Base-by-base conservation (phyloP, 1,140 invertebrate species). In the Halyomorpha halys region DNA sequence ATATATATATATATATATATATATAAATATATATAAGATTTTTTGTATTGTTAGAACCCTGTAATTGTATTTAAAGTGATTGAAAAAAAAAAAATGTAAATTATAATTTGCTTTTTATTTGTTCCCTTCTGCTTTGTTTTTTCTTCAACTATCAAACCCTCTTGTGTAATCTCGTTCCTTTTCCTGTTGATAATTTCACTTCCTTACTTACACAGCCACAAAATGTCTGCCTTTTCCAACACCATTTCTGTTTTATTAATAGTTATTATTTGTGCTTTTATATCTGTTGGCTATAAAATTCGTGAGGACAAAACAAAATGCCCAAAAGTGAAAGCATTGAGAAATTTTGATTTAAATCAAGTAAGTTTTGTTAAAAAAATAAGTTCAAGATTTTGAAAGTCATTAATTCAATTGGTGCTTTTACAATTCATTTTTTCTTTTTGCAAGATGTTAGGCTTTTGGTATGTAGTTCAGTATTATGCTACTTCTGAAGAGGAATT, bases 381-480 rank as follows among this genome's bases (percentile, higher is more conserved):
- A 8, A 4, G 1, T 25, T 1, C 5, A 13, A 11, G 34, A 39
- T 39, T 30, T 13, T 39, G 34, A 39, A 39, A 9, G 15, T 21
- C 27, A 39, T 15, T 45, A 45, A 9, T 44, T 5, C 5, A 9
- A 16, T 13, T n/a, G 3, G 1, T 13, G 5, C n/a, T 45, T n/a
- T 39, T 13, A 30, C 9, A 16, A n/a, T 14, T 44, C 3, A 30
- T 19, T 23, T 61, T 61, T 34, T 44, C 18, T 51, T 4, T n/a
- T 14, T 69, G 73, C 18, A 72, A 89, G 86, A 80, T 91, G 75
- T 75, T 90, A 64, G 88, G 88, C 18, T 77, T 79, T 47, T 92
- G 89, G 89, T 88, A 83, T 74, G 84, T 91, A 19, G 84, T 90
- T 3, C 86, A 91, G 71, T 91, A 91, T 74, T 92, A 90, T 69